Evolutionary conservation across 2,113 vertebrate genomes (phyloP).

Genomic region (Pristiophorus japonicus): DNA sequence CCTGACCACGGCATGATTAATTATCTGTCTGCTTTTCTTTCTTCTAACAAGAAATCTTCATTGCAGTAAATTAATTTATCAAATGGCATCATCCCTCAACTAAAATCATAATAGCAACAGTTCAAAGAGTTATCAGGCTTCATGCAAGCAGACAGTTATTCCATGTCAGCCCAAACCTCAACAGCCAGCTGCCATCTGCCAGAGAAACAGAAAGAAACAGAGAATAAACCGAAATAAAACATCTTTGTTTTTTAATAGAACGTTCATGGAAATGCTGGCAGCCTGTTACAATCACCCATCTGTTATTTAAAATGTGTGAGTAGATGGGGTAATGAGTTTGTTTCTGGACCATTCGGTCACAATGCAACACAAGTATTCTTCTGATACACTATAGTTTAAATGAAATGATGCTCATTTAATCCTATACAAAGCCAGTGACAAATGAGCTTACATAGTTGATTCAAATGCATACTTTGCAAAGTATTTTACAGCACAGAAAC

Average conservation of each 20-base stretch:
- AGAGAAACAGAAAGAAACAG: slow-evolving; percentile 94
- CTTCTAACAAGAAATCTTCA: slow-evolving; percentile 98
- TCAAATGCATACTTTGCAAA: not conserved
- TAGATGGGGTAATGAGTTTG: slow-evolving; percentile 99
- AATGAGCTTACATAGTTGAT: slow-evolving; percentile 90
- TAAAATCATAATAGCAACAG: slow-evolving; percentile 79
- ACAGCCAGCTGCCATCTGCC: slow-evolving; percentile 98
- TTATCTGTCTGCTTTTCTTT: slow-evolving; percentile 93
- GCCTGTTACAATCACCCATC: slow-evolving; percentile 94
- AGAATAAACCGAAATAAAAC: slow-evolving; percentile 97
- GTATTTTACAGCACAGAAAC: not conserved
- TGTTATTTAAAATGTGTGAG: slow-evolving; percentile 99
- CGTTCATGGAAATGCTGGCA: slow-evolving; percentile 98
- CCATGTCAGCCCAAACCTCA: slow-evolving; percentile 99
- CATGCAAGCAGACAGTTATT: slow-evolving; percentile 99
- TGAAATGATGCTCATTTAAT: slow-evolving; percentile 99
- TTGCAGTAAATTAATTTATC: slow-evolving; percentile 98
- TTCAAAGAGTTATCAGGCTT: slow-evolving; percentile 95
- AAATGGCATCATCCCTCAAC: slow-evolving; percentile 78
- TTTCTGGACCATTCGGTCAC: slow-evolving; percentile 98
- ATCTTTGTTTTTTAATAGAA: slow-evolving; percentile 76
- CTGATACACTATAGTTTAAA: slow-evolving; percentile 88
- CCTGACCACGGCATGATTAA: slow-evolving; percentile 77
- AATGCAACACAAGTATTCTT: slow-evolving; percentile 98
- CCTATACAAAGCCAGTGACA: slow-evolving; percentile 99